Evolutionary conservation across 2,888 invertebrate species (phyloP).

Genomic region (Yponomeuta malinellus): DNA sequence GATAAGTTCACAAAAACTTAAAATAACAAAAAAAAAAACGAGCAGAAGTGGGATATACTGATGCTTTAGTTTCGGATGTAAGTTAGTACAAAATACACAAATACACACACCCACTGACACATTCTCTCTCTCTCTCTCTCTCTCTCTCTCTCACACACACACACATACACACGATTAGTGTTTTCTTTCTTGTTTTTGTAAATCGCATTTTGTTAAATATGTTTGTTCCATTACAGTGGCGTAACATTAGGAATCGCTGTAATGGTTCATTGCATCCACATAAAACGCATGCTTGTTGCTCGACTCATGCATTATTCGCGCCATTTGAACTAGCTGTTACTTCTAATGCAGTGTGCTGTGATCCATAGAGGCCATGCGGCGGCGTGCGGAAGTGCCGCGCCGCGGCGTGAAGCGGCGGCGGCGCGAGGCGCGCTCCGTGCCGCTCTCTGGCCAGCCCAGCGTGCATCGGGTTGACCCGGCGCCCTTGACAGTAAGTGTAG

Average conservation of each 20-base stretch:
- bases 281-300: too few relatives aligned
- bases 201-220: too few relatives aligned
- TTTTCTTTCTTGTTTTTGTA: not conserved
- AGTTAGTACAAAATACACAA: not conserved
- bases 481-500: not conserved
- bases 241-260: too few relatives aligned
- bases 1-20: too few relatives aligned
- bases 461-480: constrained; percentile 28
- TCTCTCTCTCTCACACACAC: too few relatives aligned
- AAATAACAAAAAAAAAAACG: too few relatives aligned
- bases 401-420: constrained; percentile 27
- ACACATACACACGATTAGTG: not conserved
- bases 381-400: not conserved
- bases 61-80: too few relatives aligned
- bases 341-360: not conserved
- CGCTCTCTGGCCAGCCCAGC: constrained; percentile 55
- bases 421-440: constrained; percentile 56
- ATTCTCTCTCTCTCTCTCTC: too few relatives aligned
- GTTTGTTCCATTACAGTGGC: not conserved
- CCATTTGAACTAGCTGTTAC: too few relatives aligned
- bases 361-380: not conserved
- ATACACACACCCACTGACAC: not conserved
- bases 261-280: too few relatives aligned
- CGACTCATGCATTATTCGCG: too few relatives aligned
- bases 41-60: too few relatives aligned